These are phyloP conservation scores for Xylota segnis DNA, from an alignment of 2,888 invertebrate genomes.

Conservation along the genomic window DNA sequence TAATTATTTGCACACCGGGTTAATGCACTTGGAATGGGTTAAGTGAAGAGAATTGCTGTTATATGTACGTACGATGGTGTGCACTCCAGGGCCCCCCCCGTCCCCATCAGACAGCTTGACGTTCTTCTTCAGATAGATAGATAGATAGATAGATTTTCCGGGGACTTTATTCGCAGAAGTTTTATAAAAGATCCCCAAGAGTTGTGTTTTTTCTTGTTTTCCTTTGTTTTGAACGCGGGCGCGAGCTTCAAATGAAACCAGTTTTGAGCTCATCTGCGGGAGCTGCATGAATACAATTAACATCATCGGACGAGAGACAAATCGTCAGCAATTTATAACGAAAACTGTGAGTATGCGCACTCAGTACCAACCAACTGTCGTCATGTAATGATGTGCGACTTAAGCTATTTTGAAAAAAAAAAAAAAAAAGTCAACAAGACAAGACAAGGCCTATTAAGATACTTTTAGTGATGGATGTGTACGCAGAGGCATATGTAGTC, in stretches of 20 bases:
- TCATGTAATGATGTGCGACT: constrained; percentile 42
- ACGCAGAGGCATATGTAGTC: background rate
- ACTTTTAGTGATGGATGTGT: constrained; percentile 49
- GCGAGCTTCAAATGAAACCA: constrained; percentile 44
- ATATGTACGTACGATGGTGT: constrained; percentile 31
- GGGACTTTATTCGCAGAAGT: constrained; percentile 26
- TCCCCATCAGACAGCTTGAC: constrained; percentile 30
- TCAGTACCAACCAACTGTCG: constrained; percentile 10
- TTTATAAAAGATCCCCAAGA: constrained; percentile 21
- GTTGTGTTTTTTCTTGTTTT: constrained; percentile 31
- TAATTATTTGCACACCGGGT: constrained; percentile 68
- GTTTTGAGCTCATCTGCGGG: constrained; percentile 48
- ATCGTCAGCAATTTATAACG: constrained; percentile 70
- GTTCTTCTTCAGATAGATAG: constrained; percentile 34
- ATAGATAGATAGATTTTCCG: constrained; percentile 45
- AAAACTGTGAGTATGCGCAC: constrained; percentile 16
- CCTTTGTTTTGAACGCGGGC: constrained; percentile 10
- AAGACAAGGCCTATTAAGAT: constrained; percentile 42
- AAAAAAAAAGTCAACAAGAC: background rate
- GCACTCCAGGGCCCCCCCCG: constrained; percentile 24
- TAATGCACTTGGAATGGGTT: constrained; percentile 71
- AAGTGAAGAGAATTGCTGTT: constrained; percentile 54
- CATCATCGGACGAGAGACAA: constrained; percentile 68
- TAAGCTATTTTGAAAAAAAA: constrained; percentile 37
- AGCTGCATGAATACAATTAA: constrained; percentile 60